Base-by-base conservation (phyloP, 2,113 vertebrate species). In the Phalacrocorax pelagicus region DNA sequence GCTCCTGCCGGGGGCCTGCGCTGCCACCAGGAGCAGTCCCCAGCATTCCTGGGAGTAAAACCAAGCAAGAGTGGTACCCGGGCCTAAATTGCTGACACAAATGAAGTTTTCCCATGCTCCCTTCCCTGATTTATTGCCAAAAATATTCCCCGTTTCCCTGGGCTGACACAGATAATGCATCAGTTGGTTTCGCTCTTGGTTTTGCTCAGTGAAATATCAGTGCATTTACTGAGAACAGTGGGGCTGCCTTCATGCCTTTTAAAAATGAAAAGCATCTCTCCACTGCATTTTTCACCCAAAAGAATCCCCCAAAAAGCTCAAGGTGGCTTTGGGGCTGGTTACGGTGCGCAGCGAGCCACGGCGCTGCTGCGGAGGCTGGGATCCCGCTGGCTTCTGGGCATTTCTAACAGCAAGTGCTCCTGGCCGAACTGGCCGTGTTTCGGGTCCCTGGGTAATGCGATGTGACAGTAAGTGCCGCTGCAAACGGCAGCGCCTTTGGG, bases 281-380 rank as follows among this genome's bases (percentile, higher is more conserved):
- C 4, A 2, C 52, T 10, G 27, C 44, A 36, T 59, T 78, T 85
- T 70, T 40, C 70, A 90, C 9, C 16, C 36, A 29, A 61, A 93
- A 93, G 72, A 71, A 83, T 67, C 44, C 38, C 73, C 30, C 4
- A 14, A 57, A 67, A 58, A 59, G 32, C 74, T 80, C n/a, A 4
- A 38, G 83, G 82, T 6, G 0, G 30, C n/a, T 90, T 57, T 75
- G 71, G 58, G 75, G 52, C n/a, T 26, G 66, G n/a, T 46, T 58
- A 13, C 0, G 4, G 58, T 0, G 0, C 20, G 58, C 2, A 1
- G 34, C 2, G 8, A 93, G 61, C 34, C 0, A 0, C 9, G 18
- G 40, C 4, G 8, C 55, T 67, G 71, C 86, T 62, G 90, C 10
- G 3, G 46, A 71, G 71, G 29, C 75, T 3, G 82, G 52, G 81